These are phyloP conservation scores for Galagoides demidoff DNA, from an alignment of 2,797 vertebrate species.

Conservation along the genomic window DNA sequence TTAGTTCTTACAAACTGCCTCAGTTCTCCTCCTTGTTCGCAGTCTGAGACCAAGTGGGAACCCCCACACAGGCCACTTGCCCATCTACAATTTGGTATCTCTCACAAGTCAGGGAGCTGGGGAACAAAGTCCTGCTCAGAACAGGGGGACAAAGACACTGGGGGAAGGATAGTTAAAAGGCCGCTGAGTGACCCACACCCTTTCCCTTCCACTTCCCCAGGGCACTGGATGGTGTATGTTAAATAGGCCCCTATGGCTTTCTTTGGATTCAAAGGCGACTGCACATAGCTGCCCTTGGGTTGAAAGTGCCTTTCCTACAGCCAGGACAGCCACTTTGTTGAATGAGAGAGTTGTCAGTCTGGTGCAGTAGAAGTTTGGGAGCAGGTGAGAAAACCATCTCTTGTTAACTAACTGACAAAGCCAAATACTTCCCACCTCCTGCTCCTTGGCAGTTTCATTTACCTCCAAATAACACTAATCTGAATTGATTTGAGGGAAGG, in stretches of 20 bases:
- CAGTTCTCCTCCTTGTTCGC: background rate
- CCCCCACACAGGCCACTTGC: background rate
- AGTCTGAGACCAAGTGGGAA: constrained; percentile 41
- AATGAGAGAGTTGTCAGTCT: constrained; percentile 69
- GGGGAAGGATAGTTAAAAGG: background rate
- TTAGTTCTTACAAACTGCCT: background rate
- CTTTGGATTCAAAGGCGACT: constrained; percentile 68
- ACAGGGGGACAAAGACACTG: background rate
- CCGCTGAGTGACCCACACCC: constrained; percentile 55
- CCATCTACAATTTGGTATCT: background rate
- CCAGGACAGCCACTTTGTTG: constrained; percentile 71
- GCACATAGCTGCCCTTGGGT: constrained; percentile 49
- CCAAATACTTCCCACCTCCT: constrained; percentile 1
- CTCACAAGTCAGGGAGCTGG: background rate
- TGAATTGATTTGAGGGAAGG: constrained; percentile 10
- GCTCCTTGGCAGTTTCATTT: constrained; percentile 41
- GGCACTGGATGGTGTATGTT: constrained; percentile 59
- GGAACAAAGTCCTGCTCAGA: background rate
- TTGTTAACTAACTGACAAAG: constrained; percentile 62
- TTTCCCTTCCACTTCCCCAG: constrained; percentile 69
- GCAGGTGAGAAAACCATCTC: constrained; percentile 71
- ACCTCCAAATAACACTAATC: constrained; percentile 46
- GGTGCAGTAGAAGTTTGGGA: constrained; percentile 70
- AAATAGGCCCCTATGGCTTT: constrained; percentile 66
- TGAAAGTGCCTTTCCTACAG: constrained; percentile 68